These are phyloP conservation scores for Holacanthella duospinosa DNA, from an alignment of 2,888 invertebrate genomes.

Conservation along the genomic window DNA sequence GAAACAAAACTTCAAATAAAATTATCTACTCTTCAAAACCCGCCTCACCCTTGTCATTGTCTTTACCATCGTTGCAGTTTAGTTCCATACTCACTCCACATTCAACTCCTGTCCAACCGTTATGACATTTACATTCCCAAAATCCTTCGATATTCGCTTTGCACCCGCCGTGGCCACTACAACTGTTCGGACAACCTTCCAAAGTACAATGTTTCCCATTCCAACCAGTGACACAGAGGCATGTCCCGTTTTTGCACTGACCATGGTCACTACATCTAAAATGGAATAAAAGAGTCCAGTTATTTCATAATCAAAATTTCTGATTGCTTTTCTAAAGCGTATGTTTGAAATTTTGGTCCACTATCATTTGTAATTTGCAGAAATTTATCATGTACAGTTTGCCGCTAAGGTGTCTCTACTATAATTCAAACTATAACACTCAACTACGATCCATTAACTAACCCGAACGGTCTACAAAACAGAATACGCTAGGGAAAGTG, in stretches of 20 bases:
- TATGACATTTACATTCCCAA: constrained; percentile 91
- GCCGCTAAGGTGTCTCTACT: too few relatives aligned
- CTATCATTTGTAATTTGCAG: too few relatives aligned
- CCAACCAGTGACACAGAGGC: constrained; percentile 92
- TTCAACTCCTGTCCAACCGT: constrained; percentile 89
- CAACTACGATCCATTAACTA: too few relatives aligned
- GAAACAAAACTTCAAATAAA: not conserved
- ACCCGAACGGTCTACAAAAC: too few relatives aligned
- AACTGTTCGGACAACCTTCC: constrained; percentile 80
- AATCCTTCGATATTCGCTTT: constrained; percentile 66
- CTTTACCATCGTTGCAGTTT: constrained; percentile 83
- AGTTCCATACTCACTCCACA: constrained; percentile 87
- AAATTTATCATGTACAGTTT: too few relatives aligned
- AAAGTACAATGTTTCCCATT: constrained; percentile 96
- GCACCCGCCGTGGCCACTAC: constrained; percentile 89
- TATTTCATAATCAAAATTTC: too few relatives aligned
- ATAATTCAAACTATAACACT: too few relatives aligned
- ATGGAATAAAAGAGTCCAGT: not conserved
- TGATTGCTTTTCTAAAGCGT: too few relatives aligned
- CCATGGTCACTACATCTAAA: constrained; percentile 87
- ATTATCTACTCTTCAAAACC: not conserved
- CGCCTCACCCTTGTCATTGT: constrained; percentile 86
- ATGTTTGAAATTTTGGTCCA: not conserved
- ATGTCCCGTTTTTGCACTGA: constrained; percentile 94
- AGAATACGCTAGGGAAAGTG: too few relatives aligned